These are phyloP conservation scores for Noctua pronuba DNA, from an alignment of 2,888 invertebrate species.

Conservation along the genomic window DNA sequence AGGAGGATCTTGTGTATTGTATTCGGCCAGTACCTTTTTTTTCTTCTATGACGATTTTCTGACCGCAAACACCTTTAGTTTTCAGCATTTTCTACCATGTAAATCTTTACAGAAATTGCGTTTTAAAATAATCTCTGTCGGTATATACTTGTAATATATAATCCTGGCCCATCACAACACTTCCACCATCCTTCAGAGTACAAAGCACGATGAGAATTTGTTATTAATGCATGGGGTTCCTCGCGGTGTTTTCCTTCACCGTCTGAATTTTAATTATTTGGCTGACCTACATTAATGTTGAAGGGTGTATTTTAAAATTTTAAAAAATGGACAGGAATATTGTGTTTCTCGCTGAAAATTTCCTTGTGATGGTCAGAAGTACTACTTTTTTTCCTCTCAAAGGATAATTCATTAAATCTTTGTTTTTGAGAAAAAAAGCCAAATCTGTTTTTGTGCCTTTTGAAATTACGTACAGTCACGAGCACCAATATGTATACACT, in stretches of 20 bases:
- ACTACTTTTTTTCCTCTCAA: neutral
- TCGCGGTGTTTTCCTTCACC: slow-evolving; percentile 46
- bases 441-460: neutral
- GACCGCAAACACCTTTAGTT: neutral
- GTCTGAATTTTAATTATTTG: slow-evolving; percentile 55
- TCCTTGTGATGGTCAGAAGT: neutral
- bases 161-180: slow-evolving; percentile 34
- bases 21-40: neutral
- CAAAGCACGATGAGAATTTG: slow-evolving; percentile 53
- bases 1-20: neutral
- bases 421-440: neutral
- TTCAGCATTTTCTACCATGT: neutral
- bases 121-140: neutral
- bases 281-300: slow-evolving; percentile 46
- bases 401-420: neutral
- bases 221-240: slow-evolving; percentile 58
- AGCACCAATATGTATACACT: too few relatives aligned
- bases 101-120: neutral
- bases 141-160: neutral
- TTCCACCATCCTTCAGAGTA: slow-evolving; percentile 11
- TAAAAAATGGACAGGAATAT: slow-evolving; percentile 27
- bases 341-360: slow-evolving; percentile 24
- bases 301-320: slow-evolving; percentile 42
- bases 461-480: neutral
- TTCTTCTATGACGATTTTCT: neutral